Conservation (phyloP, 1,140 invertebrate species). For the Monochamus saltuarius region DNA sequence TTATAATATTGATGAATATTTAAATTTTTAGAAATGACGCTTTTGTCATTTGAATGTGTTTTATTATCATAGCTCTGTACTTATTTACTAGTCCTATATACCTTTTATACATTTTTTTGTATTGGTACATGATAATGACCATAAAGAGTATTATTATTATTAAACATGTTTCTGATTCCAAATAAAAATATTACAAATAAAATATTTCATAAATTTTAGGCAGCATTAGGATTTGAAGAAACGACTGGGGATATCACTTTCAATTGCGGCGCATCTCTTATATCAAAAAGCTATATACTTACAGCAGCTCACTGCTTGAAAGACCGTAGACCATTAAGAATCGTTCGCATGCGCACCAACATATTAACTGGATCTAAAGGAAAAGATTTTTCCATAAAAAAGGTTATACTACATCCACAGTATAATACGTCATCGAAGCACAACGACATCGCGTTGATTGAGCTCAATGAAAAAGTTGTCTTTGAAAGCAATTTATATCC, state of each 20-base stretch:
- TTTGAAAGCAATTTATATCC: constrained; percentile 34
- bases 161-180: too few species aligned
- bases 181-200: too few species aligned
- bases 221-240: constrained; percentile 34
- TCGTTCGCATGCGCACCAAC: constrained; percentile 36
- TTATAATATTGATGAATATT: too few species aligned
- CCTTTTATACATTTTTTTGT: too few species aligned
- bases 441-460: constrained; percentile 42
- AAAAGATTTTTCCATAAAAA: constrained; percentile 28
- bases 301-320: constrained; percentile 44
- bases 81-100: too few species aligned
- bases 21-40: too few species aligned
- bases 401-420: constrained; percentile 33
- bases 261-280: constrained; percentile 41
- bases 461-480: constrained; percentile 33
- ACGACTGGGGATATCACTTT: constrained; percentile 25
- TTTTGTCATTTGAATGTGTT: too few species aligned
- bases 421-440: constrained; percentile 31
- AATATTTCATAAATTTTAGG: constrained; percentile 35
- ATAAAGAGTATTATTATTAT: too few species aligned
- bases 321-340: constrained; percentile 24
- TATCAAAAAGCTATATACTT: constrained; percentile 38
- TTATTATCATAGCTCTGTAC: too few species aligned
- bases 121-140: too few species aligned
- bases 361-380: constrained; percentile 26